A percentile compares a stretch with the other conserved stretches of the same genome.
Evolutionary conservation across 2,113 vertebrate species (phyloP).

Genomic region (Spheniscus mendiculus): DNA sequence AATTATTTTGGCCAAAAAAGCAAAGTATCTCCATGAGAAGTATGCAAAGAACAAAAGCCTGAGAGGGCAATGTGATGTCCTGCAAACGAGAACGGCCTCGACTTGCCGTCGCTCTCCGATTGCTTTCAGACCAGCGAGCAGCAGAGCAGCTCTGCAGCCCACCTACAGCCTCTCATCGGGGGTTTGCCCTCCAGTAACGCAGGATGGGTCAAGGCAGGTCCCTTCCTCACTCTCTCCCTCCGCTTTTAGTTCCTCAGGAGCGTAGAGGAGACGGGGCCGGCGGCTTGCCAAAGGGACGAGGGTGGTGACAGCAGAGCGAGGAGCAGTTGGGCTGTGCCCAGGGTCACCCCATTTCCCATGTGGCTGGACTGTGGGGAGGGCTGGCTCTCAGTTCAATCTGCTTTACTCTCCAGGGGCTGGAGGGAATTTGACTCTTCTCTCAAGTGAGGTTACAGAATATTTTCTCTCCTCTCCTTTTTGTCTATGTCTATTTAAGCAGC

Average conservation of each 20-base stretch:
- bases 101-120: accelerated
- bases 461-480: neutral
- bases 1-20: neutral
- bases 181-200: neutral
- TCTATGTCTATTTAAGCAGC: neutral
- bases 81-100: accelerated
- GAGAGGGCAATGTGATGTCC: accelerated
- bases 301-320: neutral
- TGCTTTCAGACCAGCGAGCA: accelerated
- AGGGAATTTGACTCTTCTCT: neutral
- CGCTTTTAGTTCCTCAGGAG: neutral
- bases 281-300: neutral
- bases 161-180: accelerated
- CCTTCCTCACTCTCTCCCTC: neutral
- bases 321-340: neutral
- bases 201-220: neutral
- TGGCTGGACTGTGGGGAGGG: accelerated
- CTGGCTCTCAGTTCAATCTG: neutral
- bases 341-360: neutral
- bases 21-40: neutral
- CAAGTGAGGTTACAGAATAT: neutral
- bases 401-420: neutral
- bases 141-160: neutral
- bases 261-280: neutral
- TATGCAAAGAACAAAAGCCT: neutral